Base-by-base conservation (phyloP, 2,113 vertebrate species). In the Ivindomyrus marchei region DNA sequence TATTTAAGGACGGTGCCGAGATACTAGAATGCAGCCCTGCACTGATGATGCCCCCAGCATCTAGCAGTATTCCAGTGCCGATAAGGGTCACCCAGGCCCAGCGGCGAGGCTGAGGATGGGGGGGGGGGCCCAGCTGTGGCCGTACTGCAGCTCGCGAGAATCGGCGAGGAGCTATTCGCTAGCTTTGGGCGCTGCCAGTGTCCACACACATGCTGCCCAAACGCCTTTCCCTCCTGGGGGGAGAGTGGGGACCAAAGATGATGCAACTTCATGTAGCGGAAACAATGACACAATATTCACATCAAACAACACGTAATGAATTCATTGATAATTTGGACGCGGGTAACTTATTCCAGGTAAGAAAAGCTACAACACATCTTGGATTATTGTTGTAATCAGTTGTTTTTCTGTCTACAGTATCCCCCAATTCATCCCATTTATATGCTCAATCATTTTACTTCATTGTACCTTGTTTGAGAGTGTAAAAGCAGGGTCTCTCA, bases 141-240 rank as follows among this genome's bases (percentile, higher is more conserved):
- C 47, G 19, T 24, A 13, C 52, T 77, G 17, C 6, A 24, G 52
- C 42, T 53, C 21, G 62, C 3, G n/a, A 89, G 58, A 46, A 36
- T 70, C 47, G 17, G 27, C 11, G 70, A 80, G 66, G 88, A 74
- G 88, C n/a, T 19, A 21, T 24, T 24, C 11, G 2, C 3, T 90
- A 88, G 87, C 90, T 90, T 42, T 66, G 74, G 88, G 88, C 88
- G 31, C 42, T 31, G 90, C 90, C 74, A 58, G 39, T 21, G 42
- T 84, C 87, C 87, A 88, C 87, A 84, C 90, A 90, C 90, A 89
- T 89, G 88, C 88, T 70, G 52, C 46, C 53, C 52, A 85, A 74
- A 7, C 47, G 31, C 46, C 53, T 42, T 45, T 45, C 74, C 36
- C 52, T 62, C 53, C 52, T 50, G 53, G 52, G 89, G 47, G 70